Percentiles rank a stretch among this genome's conserved stretches.
These are phyloP conservation scores for Ptilorrhoa leucosticta DNA, from an alignment of 2,113 vertebrate species.

Conservation along the genomic window DNA sequence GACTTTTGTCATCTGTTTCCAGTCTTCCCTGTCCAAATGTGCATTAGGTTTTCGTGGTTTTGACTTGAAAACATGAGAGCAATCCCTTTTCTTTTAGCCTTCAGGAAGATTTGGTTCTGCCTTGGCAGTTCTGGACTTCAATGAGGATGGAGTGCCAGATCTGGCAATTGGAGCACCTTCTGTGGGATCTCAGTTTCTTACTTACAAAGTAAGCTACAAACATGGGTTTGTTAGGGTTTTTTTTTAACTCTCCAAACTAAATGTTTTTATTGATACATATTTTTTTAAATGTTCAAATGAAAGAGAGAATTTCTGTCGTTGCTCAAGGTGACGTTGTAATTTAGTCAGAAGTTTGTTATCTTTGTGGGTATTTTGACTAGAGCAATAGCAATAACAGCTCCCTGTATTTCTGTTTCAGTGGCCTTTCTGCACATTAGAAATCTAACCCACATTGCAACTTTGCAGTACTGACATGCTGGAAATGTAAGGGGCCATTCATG, in stretches of 20 bases:
- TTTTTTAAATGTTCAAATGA: not conserved
- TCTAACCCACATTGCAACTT: not conserved
- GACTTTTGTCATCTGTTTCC: not conserved
- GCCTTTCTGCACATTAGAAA: not conserved
- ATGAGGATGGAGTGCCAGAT: slow-evolving; percentile 70
- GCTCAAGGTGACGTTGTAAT: not conserved
- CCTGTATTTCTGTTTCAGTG: not conserved
- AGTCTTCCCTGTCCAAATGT: not conserved
- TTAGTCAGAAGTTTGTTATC: not conserved
- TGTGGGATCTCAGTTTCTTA: slow-evolving; percentile 70
- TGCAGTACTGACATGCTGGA: not conserved
- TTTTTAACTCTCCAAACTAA: not conserved
- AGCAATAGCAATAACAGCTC: not conserved
- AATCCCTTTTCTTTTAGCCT: slow-evolving; percentile 42
- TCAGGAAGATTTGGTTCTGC: slow-evolving; percentile 79
- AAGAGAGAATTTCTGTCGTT: not conserved
- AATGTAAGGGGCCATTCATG: not conserved
- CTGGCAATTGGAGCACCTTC: slow-evolving; percentile 76
- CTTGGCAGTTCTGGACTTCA: slow-evolving; percentile 75
- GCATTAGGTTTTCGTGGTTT: not conserved
- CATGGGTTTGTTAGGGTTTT: rapidly evolving
- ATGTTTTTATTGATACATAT: not conserved
- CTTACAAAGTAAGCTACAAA: slow-evolving; percentile 67
- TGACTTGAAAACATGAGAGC: not conserved
- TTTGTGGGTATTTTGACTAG: not conserved